Evolutionary conservation across 2,888 invertebrate species (phyloP), one percentile per base, ranked within the genome.

Genomic region (Euzetes globulus): DNA sequence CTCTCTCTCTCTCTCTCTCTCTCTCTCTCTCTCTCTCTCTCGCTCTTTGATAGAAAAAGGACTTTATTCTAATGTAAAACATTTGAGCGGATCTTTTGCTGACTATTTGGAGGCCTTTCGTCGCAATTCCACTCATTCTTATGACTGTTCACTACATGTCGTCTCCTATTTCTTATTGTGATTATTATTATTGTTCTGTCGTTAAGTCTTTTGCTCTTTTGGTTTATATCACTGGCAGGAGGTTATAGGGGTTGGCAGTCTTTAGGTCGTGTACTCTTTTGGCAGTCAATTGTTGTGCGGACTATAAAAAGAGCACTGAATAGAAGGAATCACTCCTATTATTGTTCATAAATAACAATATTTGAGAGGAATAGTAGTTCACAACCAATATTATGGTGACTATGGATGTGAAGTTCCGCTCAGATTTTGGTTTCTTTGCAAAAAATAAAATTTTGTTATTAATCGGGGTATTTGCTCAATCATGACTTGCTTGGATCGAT

Each of bases 221-320:
- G 60, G 58, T 27, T 27, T 58, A n/a, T 27, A 5, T 2, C 15
- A 55, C 9, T 33, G 17, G n/a, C 9, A 15, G 17, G 15, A n/a
- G 25, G 25, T 17, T 11, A 33, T 33, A 60, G 15, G 22, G 27
- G 60, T 17, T 33, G 33, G 33, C 1, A 68, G 68, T 22, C 68
- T 68, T 65, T 68, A 41, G 68, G 68, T 68, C 45, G 17, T 68
- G 68, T 68, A 68, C 27, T 60, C 68, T 68, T 68, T 68, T 68
- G 68, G 41, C 41, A 68, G 68, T 68, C 68, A 41, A 68, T 68
- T 68, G 68, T 68, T 68, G 63, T 55, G 22, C 25, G 33, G 60
- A 60, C 60, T 17, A 29, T 33, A 60, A 60, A 33, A 58, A 58
- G 27, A 15, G 25, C 15, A 52, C n/a, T n/a, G 58, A 58, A 58